Base-by-base conservation (phyloP, 23 tunicate genomes). In the Oikopleura albicans region DNA sequence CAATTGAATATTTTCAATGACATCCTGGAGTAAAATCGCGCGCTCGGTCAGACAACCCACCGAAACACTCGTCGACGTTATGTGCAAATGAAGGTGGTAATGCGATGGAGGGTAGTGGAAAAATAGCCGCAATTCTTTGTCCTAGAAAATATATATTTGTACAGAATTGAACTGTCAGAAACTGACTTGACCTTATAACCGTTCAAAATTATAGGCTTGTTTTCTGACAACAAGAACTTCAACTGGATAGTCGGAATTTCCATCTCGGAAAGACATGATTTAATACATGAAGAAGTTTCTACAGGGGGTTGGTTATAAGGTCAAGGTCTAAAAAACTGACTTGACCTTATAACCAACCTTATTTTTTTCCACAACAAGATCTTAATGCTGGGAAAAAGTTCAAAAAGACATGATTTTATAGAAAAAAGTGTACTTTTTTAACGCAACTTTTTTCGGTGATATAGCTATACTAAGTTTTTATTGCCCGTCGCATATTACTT, bases 81-180 rank as follows among this genome's bases (percentile, higher is more conserved):
- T 86, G 84, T 95, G 99, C 39, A 95, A 84, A 79, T 95, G 99
- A 0, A 95, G 40, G 66, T 95, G 99, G 40, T 95, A 95, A 76
- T 87, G 89, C 0, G 96, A 90, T 28, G 99, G 99, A 41, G 91
- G 96, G 84, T 95, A 95, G 76, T 95, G 99, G 76, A 95, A 88
- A 66, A 87, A 95, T 39, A 87, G 57, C 33, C 90, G 84, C 0
- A 95, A 83, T 28, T 85, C 40, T 28, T 86, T 75, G 83, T 84
- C 75, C 0, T 39, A 33, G 0, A 91, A 39, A 41, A 76, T 76
- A 87, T 89, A 90, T 37, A 85, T 88, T 71, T 88, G 84, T 39
- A 63, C 40, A 39, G 90, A 75, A 12, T 76, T 87, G 4, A 41
- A 83, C 41, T 85, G 39, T 12, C 31, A 66, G 28, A 0, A n/a